Percentiles rank a stretch among this genome's conserved stretches.
Evolutionary conservation across 2,113 vertebrate species (phyloP).

Genomic region (Delphinapterus leucas): DNA sequence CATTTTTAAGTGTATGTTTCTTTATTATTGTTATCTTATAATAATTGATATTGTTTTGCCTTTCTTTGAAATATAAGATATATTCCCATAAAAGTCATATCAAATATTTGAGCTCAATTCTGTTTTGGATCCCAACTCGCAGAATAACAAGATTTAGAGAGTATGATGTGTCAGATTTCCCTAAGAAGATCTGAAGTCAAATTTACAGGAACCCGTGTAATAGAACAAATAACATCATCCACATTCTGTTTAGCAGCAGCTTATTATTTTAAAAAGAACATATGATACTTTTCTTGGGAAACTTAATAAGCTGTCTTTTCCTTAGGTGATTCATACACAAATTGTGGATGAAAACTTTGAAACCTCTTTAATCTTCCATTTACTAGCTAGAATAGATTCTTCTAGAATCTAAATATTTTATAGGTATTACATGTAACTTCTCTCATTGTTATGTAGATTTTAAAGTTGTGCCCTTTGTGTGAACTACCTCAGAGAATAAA

Average conservation of each 20-base stretch:
- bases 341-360: not conserved
- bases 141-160: conserved; percentile 36
- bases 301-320: not conserved
- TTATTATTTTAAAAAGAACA: not conserved
- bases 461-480: not conserved
- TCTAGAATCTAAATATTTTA: not conserved
- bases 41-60: not conserved
- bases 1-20: not conserved
- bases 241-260: not conserved
- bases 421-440: not conserved
- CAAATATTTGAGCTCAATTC: conserved; percentile 21
- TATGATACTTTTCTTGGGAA: not conserved
- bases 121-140: conserved; percentile 1
- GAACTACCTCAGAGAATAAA: not conserved
- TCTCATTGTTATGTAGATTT: not conserved
- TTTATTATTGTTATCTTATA: not conserved
- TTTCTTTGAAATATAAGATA: conserved; percentile 4
- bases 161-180: not conserved
- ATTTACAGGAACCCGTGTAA: not conserved
- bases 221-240: not conserved
- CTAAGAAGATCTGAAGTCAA: not conserved
- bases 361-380: not conserved
- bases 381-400: not conserved
- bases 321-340: not conserved
- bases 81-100: not conserved